Evolutionary conservation across 2,797 vertebrate genomes (phyloP).

Genomic region (Brachymystax lenok): DNA sequence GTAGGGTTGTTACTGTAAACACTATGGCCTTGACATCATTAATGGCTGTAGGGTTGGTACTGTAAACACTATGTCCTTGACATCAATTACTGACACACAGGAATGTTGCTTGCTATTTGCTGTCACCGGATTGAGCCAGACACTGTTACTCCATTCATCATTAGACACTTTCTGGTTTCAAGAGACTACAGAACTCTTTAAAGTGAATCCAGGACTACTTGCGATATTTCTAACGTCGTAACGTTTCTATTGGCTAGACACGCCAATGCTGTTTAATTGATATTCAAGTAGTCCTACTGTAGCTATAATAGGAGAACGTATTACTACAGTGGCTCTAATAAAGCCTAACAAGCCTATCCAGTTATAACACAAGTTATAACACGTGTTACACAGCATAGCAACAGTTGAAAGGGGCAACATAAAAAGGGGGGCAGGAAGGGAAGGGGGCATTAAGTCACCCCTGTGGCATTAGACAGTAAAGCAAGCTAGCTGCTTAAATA

Average conservation of each 20-base stretch:
- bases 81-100: conserved; percentile 39
- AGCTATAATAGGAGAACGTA: too few relatives aligned
- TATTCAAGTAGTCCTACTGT: too few relatives aligned
- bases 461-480: conserved; percentile 55
- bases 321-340: not conserved
- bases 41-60: too few relatives aligned
- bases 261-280: too few relatives aligned
- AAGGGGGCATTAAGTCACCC: conserved; percentile 70
- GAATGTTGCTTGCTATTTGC: not conserved
- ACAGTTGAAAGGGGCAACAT: conserved; percentile 55
- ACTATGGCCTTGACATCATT: too few relatives aligned
- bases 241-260: too few relatives aligned
- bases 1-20: too few relatives aligned
- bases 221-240: too few relatives aligned
- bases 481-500: not conserved
- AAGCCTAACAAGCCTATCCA: conserved; percentile 38
- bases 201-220: not conserved
- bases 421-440: conserved; percentile 22
- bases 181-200: not conserved
- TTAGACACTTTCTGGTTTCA: not conserved
- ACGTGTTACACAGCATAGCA: conserved; percentile 42
- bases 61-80: too few relatives aligned
- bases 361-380: conserved; percentile 43
- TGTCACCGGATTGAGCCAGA: not conserved
- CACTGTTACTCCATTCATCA: not conserved